Percentiles rank a stretch among this genome's conserved stretches.
These are phyloP conservation scores for Tribolium castaneum DNA, from an alignment of 1,140 invertebrate genomes.

Conservation along the genomic window DNA sequence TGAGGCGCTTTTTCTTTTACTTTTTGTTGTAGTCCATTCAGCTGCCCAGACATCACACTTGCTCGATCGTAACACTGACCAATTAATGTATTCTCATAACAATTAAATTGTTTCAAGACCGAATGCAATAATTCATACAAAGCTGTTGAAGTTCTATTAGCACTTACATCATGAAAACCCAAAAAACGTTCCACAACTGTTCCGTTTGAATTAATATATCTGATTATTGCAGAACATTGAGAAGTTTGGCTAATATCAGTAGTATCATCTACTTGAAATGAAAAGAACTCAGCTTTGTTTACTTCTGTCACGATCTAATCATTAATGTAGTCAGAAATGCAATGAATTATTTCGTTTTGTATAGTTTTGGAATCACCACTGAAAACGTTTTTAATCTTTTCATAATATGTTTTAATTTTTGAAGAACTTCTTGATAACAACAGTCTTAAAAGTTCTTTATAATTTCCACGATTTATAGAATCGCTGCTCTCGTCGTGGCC, in stretches of 20 bases:
- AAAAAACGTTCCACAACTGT: too few species aligned
- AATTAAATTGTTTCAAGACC: too few species aligned
- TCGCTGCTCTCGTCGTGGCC: background rate
- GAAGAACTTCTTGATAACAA: slow-evolving; percentile 33
- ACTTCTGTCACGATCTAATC: slow-evolving; percentile 37
- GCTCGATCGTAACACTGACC: too few species aligned
- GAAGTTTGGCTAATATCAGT: slow-evolving; percentile 42
- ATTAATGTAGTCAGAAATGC: slow-evolving; percentile 38
- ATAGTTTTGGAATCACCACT: too few species aligned
- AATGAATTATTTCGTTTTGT: background rate
- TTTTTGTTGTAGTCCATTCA: too few species aligned
- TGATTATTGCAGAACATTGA: slow-evolving; percentile 39
- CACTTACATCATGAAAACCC: too few species aligned
- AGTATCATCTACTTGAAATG: slow-evolving; percentile 46
- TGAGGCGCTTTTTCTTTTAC: too few species aligned
- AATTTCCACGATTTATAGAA: background rate
- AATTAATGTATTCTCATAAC: too few species aligned
- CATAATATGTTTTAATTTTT: slow-evolving; percentile 18
- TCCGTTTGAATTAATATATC: slow-evolving; percentile 11
- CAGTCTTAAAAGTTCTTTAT: slow-evolving; percentile 35
- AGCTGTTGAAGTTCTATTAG: too few species aligned
- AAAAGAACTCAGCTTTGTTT: slow-evolving; percentile 41
- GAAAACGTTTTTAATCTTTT: too few species aligned
- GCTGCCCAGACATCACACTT: too few species aligned
- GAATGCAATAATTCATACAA: too few species aligned